Evolutionary conservation across 1,140 invertebrate genomes (phyloP).

Genomic region (Danaus melanippus): DNA sequence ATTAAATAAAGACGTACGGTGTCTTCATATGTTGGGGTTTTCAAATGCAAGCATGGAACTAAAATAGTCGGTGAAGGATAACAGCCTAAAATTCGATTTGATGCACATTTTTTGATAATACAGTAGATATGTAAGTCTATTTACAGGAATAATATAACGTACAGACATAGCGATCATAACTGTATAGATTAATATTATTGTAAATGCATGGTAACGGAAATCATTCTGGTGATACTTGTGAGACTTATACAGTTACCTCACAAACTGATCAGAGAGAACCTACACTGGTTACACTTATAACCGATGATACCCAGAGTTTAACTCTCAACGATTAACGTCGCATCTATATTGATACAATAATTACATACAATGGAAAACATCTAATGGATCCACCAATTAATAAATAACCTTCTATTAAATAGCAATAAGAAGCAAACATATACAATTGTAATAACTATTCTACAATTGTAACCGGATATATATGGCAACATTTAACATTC

Average conservation of each 20-base stretch:
- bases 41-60: constrained; percentile 3
- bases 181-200: neutral
- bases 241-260: no score
- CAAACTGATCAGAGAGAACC: no score
- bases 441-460: constrained; percentile 19
- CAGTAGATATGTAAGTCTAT: no score
- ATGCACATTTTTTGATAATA: no score
- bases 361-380: constrained; percentile 18
- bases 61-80: constrained; percentile 2
- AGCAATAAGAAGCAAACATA: constrained; percentile 21
- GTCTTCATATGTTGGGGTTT: neutral
- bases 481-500: constrained; percentile 25
- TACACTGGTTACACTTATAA: no score
- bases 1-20: no score
- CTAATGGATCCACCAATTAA: constrained; percentile 21
- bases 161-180: no score
- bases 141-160: no score
- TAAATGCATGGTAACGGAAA: neutral
- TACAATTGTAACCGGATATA: constrained; percentile 22
- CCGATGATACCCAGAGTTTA: constrained; percentile 4
- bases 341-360: constrained; percentile 17
- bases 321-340: constrained; percentile 16
- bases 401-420: constrained; percentile 20
- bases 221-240: no score
- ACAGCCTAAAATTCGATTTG: constrained; percentile 1